Evolutionary conservation across 2,888 invertebrate species (phyloP), one percentile per base, ranked within the genome.

Genomic region (Adela reaumurella): DNA sequence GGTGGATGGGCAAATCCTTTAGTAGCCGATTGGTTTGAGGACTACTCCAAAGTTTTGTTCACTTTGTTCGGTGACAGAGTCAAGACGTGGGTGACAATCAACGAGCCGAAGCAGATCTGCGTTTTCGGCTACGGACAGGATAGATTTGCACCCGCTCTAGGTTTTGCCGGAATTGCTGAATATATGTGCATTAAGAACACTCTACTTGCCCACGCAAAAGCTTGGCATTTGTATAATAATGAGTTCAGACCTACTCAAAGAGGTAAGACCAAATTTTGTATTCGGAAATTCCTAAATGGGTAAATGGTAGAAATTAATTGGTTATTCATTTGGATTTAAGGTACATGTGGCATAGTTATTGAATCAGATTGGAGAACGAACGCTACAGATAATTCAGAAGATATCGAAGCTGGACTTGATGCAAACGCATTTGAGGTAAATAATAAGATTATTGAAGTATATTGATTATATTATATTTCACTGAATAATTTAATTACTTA

Each of bases 51-150:
- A n/a, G 62, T 74, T 4, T 53, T 78, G 11, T 83, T 68, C 51
- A 54, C 62, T 3, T 58, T 67, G 3, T 82, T 74, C 52, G 82
- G 82, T 1, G 79, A 81, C 54, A 62, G 79, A 45, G 81, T 81
- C 0, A 79, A 81, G 56, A 65, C 65, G 1, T 85, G 85, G 85
- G 70, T 83, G 1, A 85, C 85, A 0, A 66, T 84, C 46, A 85
- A 86, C 57, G 85, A 86, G 55, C 83, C 83, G 0, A 70, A 68
- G 49, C 67, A 70, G 49, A 62, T 70, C 19, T 67, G 63, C 16
- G 50, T 67, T 2, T 62, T 55, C 4, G 81, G 81, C 0, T 86
- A 85, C 59, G 81, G 80, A 1, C 54, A 49, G 42, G 58, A 53
- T 1, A 57, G 60, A 11, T 61, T 64, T 44, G 71, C 76, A 14